Evolutionary conservation across 2,113 vertebrate species (phyloP).

Genomic region (Uropsilus gracilis): DNA sequence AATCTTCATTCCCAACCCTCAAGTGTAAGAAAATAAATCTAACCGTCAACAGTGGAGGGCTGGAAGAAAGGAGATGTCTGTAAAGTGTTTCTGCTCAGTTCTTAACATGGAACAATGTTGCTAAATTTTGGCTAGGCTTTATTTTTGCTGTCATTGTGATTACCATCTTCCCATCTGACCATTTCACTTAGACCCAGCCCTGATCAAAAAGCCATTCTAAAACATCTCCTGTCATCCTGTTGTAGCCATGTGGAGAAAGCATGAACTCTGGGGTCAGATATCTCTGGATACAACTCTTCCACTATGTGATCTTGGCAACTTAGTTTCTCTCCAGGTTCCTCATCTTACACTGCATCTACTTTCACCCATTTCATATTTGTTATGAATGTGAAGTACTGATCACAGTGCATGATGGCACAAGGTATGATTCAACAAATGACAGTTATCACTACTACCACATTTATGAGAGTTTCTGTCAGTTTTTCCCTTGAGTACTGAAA

Average conservation of each 20-base stretch:
- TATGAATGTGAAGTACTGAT: neutral
- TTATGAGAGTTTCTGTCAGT: neutral
- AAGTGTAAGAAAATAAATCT: neutral
- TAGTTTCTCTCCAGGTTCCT: neutral
- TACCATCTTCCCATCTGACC: neutral
- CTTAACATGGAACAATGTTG: neutral
- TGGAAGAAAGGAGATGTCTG: neutral
- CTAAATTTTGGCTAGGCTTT: neutral
- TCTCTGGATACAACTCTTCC: neutral
- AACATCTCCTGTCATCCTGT: neutral
- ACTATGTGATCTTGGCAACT: neutral
- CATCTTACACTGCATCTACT: neutral
- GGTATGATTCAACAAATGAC: neutral
- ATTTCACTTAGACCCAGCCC: neutral
- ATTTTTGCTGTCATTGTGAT: neutral
- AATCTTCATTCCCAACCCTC: neutral
- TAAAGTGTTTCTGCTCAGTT: neutral
- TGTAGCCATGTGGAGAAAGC: neutral
- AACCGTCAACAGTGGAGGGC: neutral
- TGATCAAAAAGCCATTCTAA: neutral
- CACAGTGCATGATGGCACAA: neutral
- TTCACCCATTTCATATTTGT: neutral
- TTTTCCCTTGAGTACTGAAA: neutral
- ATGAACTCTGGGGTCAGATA: neutral
- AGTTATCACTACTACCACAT: neutral